Evolutionary conservation across 2,888 invertebrate genomes (phyloP).

Genomic region (Synanthedon myopaeformis): DNA sequence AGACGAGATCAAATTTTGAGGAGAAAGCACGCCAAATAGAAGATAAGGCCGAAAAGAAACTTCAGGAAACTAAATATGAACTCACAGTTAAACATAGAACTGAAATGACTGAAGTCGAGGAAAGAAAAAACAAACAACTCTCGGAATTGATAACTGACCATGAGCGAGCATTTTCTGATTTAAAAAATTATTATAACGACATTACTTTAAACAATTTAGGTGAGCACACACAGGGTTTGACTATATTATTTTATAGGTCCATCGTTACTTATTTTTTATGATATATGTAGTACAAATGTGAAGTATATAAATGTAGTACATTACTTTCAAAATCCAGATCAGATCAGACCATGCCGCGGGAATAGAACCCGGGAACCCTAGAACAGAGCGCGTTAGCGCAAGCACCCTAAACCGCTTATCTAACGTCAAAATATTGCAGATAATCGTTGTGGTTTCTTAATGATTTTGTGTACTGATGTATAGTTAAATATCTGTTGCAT

Average conservation of each 20-base stretch:
- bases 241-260: not conserved
- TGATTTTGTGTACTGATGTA: too few species aligned
- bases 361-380: too few species aligned
- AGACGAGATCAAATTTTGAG: constrained; percentile 60
- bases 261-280: not conserved
- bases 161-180: constrained; percentile 86
- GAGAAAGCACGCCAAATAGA: constrained; percentile 64
- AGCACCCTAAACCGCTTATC: too few species aligned
- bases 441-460: too few species aligned
- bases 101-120: constrained; percentile 91
- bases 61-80: constrained; percentile 78
- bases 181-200: constrained; percentile 96
- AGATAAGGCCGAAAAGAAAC: constrained; percentile 78
- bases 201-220: constrained; percentile 94
- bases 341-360: too few species aligned
- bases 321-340: too few species aligned
- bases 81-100: constrained; percentile 79
- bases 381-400: too few species aligned
- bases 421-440: too few species aligned
- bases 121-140: constrained; percentile 90
- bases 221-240: constrained; percentile 11
- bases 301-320: not conserved
- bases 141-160: constrained; percentile 84
- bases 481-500: too few species aligned
- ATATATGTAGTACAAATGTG: not conserved